A percentile compares a stretch with the other conserved stretches of the same genome.
Evolutionary conservation across 1,140 invertebrate species (phyloP).

Genomic region (Doryteuthis pealeii): DNA sequence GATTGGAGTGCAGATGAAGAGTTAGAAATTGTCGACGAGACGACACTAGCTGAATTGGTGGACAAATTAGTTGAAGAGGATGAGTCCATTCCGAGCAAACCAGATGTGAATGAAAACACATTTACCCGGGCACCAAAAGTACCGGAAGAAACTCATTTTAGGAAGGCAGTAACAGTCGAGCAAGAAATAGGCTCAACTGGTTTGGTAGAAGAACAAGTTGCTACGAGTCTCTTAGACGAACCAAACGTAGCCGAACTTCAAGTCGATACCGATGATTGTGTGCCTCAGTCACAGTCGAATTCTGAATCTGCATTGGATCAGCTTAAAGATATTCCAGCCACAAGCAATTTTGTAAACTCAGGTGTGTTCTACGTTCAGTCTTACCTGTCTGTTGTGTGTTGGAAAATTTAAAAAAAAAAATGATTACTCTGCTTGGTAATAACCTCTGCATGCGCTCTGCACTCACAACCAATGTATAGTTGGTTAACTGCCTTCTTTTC

Average conservation of each 20-base stretch:
- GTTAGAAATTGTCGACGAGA: not conserved
- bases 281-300: not conserved
- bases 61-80: conserved; percentile 11
- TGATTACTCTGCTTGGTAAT: too few species aligned
- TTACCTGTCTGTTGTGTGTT: too few species aligned
- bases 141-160: not conserved
- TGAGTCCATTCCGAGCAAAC: not conserved
- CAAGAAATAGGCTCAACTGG: not conserved
- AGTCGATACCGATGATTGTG: not conserved
- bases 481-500: too few species aligned
- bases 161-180: not conserved
- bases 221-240: not conserved
- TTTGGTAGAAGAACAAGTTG: not conserved
- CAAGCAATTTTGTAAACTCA: conserved; percentile 4
- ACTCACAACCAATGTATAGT: too few species aligned
- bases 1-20: conserved; percentile 38
- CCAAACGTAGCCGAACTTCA: not conserved
- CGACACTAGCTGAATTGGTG: not conserved
- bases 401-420: too few species aligned
- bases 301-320: not conserved
- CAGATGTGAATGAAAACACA: not conserved
- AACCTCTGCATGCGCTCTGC: too few species aligned
- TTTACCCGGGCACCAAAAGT: not conserved
- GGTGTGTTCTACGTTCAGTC: not conserved
- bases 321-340: conserved; percentile 5